Percentiles rank a stretch among this genome's conserved stretches.
Conservation (phyloP, 2,888 invertebrate species). For the Patella pellucida region DNA sequence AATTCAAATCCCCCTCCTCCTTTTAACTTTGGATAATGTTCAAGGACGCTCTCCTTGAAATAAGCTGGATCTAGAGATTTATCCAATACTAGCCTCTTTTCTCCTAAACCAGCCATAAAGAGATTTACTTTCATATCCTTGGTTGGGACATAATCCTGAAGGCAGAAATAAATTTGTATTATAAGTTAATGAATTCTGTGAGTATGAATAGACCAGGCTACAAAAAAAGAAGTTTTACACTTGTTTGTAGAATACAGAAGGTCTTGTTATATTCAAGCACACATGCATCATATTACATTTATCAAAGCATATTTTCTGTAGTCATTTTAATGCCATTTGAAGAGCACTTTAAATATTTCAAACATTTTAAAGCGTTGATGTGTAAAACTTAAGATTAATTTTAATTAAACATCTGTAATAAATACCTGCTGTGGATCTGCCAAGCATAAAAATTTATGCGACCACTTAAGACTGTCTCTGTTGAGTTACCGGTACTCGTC, state of each 20-base stretch:
- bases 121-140: constrained; percentile 3
- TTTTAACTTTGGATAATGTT: neutral
- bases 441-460: constrained; percentile 11
- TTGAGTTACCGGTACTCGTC: neutral
- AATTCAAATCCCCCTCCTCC: constrained; percentile 5
- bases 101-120: neutral
- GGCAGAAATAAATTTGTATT: constrained; percentile 5
- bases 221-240: constrained; percentile 4
- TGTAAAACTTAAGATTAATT: constrained; percentile 4
- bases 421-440: constrained; percentile 12
- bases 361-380: constrained; percentile 6
- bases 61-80: neutral
- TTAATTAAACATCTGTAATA: constrained; percentile 4
- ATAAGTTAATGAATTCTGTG: neutral
- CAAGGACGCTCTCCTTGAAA: constrained; percentile 2
- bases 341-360: neutral
- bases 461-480: constrained; percentile 2
- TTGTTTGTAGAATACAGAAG: neutral
- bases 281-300: constrained; percentile 1
- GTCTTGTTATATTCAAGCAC: constrained; percentile 6
- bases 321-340: neutral
- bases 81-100: neutral
- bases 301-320: constrained; percentile 1
- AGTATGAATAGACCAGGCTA: neutral
- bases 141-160: constrained; percentile 2